These are phyloP conservation scores for Coenobita brevimanus DNA, from an alignment of 1,140 invertebrate genomes.

Conservation along the genomic window DNA sequence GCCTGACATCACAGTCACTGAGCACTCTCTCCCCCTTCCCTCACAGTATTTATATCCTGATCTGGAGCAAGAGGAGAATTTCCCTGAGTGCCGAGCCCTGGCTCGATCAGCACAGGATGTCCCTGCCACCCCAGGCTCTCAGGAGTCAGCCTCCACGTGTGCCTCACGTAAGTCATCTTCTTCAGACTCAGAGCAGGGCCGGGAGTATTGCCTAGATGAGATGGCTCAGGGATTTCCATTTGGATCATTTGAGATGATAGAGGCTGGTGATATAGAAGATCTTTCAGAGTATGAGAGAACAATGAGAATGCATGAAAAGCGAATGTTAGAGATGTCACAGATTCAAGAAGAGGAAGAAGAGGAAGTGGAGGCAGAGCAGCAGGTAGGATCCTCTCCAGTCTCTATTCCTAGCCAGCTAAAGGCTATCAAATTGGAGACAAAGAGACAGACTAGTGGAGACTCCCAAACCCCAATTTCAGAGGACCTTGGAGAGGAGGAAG, in stretches of 20 bases:
- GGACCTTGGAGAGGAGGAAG: conserved; percentile 13
- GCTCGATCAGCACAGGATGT: conserved; percentile 62
- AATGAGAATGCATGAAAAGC: conserved; percentile 65
- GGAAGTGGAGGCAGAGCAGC: conserved; percentile 15
- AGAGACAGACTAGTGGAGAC: conserved; percentile 3
- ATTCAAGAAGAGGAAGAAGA: conserved; percentile 70
- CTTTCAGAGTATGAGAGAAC: conserved; percentile 68
- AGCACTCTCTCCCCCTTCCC: conserved; percentile 77
- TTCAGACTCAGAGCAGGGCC: conserved; percentile 78
- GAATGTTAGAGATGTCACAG: conserved; percentile 65
- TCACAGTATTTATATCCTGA: conserved; percentile 76
- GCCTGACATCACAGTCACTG: conserved; percentile 82
- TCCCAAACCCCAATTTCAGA: conserved; percentile 19
- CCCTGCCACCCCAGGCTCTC: conserved; percentile 77
- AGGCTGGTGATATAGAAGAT: conserved; percentile 67
- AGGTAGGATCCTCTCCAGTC: conserved; percentile 35
- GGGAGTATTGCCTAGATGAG: conserved; percentile 77
- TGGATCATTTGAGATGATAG: conserved; percentile 73
- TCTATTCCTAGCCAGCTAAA: conserved; percentile 62
- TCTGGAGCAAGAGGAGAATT: conserved; percentile 74
- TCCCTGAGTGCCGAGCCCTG: conserved; percentile 67
- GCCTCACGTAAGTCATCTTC: conserved; percentile 75
- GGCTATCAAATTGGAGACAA: conserved; percentile 63
- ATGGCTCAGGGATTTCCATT: conserved; percentile 76
- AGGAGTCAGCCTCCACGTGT: conserved; percentile 78